A percentile compares a stretch with the other conserved stretches of the same genome.
Evolutionary conservation across 2,888 invertebrate species (phyloP).

Genomic region (Plagiodera versicolora): DNA sequence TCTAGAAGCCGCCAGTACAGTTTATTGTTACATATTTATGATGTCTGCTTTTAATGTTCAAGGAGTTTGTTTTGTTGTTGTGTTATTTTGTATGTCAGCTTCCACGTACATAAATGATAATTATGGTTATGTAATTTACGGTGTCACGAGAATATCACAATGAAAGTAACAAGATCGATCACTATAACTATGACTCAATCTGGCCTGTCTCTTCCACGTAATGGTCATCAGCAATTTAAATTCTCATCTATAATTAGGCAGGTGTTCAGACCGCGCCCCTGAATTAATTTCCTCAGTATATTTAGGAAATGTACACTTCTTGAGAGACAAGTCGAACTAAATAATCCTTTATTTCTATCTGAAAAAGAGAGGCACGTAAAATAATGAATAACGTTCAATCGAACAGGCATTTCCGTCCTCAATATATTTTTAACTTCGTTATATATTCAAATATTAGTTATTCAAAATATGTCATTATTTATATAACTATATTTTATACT

Average conservation of each 20-base stretch:
- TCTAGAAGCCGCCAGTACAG: conserved; percentile 58
- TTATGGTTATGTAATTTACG: background rate
- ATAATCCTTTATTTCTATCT: no score
- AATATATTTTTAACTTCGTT: background rate
- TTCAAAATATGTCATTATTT: background rate
- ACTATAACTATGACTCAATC: background rate
- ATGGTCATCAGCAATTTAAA: no score
- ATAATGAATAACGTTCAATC: no score
- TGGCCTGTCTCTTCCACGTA: background rate
- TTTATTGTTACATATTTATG: conserved; percentile 13
- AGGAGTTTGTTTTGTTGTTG: conserved; percentile 29
- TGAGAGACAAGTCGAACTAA: no score
- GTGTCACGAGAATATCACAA: background rate
- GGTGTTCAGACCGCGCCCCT: no score
- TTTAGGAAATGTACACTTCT: no score
- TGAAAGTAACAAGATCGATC: no score
- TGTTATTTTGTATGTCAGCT: conserved; percentile 24
- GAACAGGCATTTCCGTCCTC: no score
- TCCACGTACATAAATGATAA: background rate
- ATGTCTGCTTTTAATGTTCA: conserved; percentile 31
- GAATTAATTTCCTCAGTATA: no score
- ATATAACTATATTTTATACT: background rate
- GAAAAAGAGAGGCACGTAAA: no score
- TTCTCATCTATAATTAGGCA: no score
- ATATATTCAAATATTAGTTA: background rate